A percentile compares a stretch with the other conserved stretches of the same genome.
phyloP scores from a whole-genome alignment of 2,113 vertebrate species.

The Pelodiscus sinensis region DNA sequence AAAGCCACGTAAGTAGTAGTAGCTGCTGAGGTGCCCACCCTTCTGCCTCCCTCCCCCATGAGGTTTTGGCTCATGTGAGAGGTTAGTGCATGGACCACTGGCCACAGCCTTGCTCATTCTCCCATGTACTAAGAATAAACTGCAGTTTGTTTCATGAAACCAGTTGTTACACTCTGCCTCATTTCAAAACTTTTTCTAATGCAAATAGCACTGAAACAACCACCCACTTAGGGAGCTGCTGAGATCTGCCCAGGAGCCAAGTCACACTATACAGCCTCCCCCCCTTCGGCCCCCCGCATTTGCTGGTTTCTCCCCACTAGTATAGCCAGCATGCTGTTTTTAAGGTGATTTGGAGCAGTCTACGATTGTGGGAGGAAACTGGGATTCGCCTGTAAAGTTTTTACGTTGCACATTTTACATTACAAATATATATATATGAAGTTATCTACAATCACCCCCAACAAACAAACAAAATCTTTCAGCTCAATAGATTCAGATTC shows the following conservation, averaged over 20 bases:
- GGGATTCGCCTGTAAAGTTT: fast-evolving
- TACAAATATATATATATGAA: background rate
- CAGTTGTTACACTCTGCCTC: background rate
- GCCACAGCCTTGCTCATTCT: background rate
- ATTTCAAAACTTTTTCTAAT: background rate
- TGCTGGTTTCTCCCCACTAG: background rate
- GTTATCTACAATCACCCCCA: fast-evolving
- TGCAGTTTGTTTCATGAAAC: background rate
- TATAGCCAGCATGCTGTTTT: fast-evolving
- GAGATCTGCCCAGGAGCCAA: fast-evolving
- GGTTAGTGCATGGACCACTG: background rate
- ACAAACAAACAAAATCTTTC: background rate
- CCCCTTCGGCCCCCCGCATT: background rate
- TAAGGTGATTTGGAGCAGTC: background rate
- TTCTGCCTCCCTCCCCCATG: background rate
- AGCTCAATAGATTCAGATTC: background rate
- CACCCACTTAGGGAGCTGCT: background rate
- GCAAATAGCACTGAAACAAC: background rate
- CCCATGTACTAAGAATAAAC: background rate
- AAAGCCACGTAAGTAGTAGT: background rate
- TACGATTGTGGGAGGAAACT: fast-evolving
- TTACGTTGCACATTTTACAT: fast-evolving
- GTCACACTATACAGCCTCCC: background rate
- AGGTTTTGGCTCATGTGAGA: background rate
- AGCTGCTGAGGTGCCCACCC: background rate